Evolutionary conservation across 23 tunicate species (phyloP), one percentile per base, ranked within the genome.

Genomic region (Diplosoma virens): DNA sequence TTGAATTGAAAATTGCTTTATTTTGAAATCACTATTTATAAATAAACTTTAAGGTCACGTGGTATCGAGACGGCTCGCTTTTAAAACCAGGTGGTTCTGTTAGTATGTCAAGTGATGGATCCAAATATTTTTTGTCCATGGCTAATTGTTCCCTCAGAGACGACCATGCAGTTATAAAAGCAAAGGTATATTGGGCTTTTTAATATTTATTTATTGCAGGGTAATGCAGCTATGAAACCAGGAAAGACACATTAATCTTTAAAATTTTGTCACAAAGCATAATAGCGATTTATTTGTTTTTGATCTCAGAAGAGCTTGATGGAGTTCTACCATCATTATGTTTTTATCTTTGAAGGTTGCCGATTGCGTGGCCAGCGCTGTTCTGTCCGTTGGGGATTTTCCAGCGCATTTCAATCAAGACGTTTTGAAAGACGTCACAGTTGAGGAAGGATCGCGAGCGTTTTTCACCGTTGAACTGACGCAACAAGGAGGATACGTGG

Each of bases 371-470:
- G 59, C 73, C 37, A 69, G 63, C 21, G 87, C 87, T 0, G 56
- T 50, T 7, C 80, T 88, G 45, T 25, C 71, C 0, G 95, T 88
- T 1, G 35, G 25, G 22, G 78, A 75, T 33, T 25, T 30, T 21
- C 86, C 87, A 28, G 95, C 95, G 0, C 66, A 47, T 3, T 82
- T 88, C 32, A 80, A 67, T 28, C 16, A 60, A 16, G 23, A 60
- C 45, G 30, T 31, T 3, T 18, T 82, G 2, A 76, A 82, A 28
- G 80, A 82, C 56, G 73, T 53, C 18, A 74, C 79, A 56, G 87
- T 46, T 3, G 95, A 88, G 59, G 95, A 88, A 82, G 81, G 76
- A 37, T 20, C 67, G 14, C 83, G 87, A 0, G 95, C 83, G 25
- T 71, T 53, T 27, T 71, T 88, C 33, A 70, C 78, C 17, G 84